phyloP scores from a whole-genome alignment of 2,113 vertebrate genomes.

The Zosterops pallidus region DNA sequence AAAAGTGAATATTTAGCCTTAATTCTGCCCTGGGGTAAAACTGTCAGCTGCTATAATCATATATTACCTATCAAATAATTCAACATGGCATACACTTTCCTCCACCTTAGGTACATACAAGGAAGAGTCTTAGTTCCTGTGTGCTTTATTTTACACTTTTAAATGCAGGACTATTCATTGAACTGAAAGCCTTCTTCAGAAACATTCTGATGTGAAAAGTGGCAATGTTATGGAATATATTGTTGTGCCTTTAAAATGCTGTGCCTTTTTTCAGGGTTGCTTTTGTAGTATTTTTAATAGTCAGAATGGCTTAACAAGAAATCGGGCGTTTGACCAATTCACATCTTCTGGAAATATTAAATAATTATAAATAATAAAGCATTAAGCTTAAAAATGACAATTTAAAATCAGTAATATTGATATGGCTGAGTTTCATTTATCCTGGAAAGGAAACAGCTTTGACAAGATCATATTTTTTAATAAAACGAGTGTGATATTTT shows the following conservation, averaged over 20 bases:
- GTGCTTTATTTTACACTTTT: neutral
- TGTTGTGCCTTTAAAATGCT: neutral
- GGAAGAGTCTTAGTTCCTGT: neutral
- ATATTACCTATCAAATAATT: neutral
- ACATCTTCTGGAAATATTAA: constrained; percentile 21
- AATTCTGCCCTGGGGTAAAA: neutral
- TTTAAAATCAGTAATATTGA: constrained; percentile 51
- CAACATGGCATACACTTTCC: neutral
- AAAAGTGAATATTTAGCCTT: constrained; percentile 1
- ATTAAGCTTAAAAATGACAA: constrained; percentile 11
- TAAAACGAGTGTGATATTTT: constrained; percentile 39
- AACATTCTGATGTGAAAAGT: neutral
- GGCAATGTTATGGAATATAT: neutral
- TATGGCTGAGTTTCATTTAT: constrained; percentile 17
- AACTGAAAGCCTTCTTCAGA: neutral
- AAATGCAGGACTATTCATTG: neutral
- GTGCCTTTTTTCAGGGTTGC: neutral
- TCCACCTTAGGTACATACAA: neutral
- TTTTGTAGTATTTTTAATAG: neutral
- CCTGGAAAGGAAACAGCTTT: constrained; percentile 50
- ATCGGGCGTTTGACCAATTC: neutral
- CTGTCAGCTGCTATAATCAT: neutral
- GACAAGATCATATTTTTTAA: constrained; percentile 39
- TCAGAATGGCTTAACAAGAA: neutral
- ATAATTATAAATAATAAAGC: constrained; percentile 57